Evolutionary conservation across 2,113 vertebrate species (phyloP), one percentile per base, ranked within the genome.

Genomic region (Rhadina sibilatrix): DNA sequence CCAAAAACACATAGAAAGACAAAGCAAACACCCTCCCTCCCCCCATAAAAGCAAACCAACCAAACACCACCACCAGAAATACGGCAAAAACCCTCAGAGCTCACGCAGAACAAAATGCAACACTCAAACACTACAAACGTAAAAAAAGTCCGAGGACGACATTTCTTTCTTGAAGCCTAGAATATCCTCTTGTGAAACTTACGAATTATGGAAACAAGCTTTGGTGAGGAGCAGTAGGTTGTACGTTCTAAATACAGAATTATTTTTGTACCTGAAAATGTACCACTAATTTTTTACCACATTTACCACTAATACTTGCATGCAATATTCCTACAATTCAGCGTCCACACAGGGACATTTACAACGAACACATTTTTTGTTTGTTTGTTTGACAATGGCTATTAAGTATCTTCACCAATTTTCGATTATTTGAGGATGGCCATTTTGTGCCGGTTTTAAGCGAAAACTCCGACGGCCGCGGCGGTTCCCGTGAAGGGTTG

Each of bases 401-500:
- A 5, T 20, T 88, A 28, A 6, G 6, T 3, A 3, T 21, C 35
- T 75, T 60, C 47, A 61, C 33, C 23, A 31, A 5, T 31, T 16
- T 52, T 31, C 19, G 8, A 37, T 56, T 52, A 11, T 79, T 75
- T 52, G 57, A 10, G 6, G 8, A 6, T 38, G 7, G 33, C 18
- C 35, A 3, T 19, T 87, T 37, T 18, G 30, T 25, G 44, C 9
- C 33, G 2, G 0, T 50, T 46, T 53, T 8, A 28, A 44, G 42
- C 4, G 11, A 12, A 63, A 53, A 25, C 6, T 23, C 30, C 11
- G 40, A 14, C 6, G 6, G 7, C 11, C 2, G 10, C 20, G 8
- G 19, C 11, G 1, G 2, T 28, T 49, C 42, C 35, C 15, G 0
- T 1, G 38, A 9, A 18, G 54, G 11, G 12, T 1, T 15, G 47